Evolutionary conservation across 2,888 invertebrate genomes (phyloP).

Genomic region (Brachypalpus laphriformis): DNA sequence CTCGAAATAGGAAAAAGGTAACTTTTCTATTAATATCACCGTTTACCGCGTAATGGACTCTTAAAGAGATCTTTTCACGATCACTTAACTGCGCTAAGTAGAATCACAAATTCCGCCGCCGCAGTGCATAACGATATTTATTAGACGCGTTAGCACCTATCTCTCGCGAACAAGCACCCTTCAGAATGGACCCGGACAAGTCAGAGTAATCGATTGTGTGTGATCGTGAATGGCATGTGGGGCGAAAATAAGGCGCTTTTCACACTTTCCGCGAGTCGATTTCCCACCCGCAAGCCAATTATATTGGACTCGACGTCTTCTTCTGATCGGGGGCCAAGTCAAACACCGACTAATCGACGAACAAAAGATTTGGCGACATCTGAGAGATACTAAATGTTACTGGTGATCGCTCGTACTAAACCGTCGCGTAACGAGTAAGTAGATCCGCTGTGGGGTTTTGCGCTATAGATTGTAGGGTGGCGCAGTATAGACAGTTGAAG

Average conservation of each 20-base stretch:
- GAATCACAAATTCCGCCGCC: conserved; percentile 35
- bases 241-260: conserved; percentile 59
- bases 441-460: conserved; percentile 48
- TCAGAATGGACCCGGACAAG: conserved; percentile 22
- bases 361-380: conserved; percentile 71
- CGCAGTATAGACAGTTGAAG: neutral
- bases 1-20: conserved; percentile 11
- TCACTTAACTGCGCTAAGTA: conserved; percentile 68
- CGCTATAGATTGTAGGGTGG: conserved; percentile 47
- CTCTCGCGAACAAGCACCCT: conserved; percentile 58
- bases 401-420: conserved; percentile 48
- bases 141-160: conserved; percentile 60
- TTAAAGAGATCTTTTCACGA: conserved; percentile 68
- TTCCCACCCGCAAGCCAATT: conserved; percentile 23
- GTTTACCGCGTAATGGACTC: conserved; percentile 50
- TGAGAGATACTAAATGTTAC: conserved; percentile 46
- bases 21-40: conserved; percentile 40
- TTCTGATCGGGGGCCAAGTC: conserved; percentile 60
- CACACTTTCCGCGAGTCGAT: conserved; percentile 48
- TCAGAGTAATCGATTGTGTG: conserved; percentile 40
- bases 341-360: conserved; percentile 70
- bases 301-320: conserved; percentile 1
- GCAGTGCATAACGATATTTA: conserved; percentile 57
- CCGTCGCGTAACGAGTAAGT: conserved; percentile 57
- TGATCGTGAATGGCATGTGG: conserved; percentile 5